phyloP scores from a whole-genome alignment of 2,797 vertebrate species.

The Crax fasciolata region DNA sequence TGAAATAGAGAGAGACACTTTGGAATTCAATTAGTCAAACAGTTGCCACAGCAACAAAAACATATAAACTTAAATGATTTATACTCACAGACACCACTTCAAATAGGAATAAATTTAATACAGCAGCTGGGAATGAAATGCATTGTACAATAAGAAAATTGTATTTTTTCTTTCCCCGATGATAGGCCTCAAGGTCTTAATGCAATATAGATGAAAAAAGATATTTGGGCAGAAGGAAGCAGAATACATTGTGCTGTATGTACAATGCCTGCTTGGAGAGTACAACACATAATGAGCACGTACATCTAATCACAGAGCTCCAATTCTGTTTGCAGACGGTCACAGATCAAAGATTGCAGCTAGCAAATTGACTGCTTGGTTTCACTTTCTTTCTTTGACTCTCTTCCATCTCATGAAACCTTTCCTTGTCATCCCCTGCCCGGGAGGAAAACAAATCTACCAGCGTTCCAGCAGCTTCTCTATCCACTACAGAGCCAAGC shows the following conservation, averaged over 20 bases:
- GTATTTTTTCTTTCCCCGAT: slow-evolving; percentile 69
- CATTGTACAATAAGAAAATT: slow-evolving; percentile 80
- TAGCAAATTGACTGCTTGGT: slow-evolving; percentile 52
- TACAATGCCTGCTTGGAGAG: slow-evolving; percentile 51
- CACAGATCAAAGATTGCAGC: slow-evolving; percentile 57
- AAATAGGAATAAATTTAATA: slow-evolving; percentile 85
- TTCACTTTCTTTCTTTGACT: slow-evolving; percentile 51
- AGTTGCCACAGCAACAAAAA: slow-evolving; percentile 84
- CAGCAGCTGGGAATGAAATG: slow-evolving; percentile 81
- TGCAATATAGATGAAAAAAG: slow-evolving; percentile 73
- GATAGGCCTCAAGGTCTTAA: slow-evolving; percentile 71
- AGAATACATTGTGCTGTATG: slow-evolving; percentile 28
- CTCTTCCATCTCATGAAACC: background rate
- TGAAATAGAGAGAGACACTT: slow-evolving; percentile 80
- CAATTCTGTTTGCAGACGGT: slow-evolving; percentile 35
- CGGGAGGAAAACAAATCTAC: background rate
- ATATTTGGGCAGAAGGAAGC: slow-evolving; percentile 51
- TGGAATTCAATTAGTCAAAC: slow-evolving; percentile 85
- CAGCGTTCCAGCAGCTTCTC: background rate
- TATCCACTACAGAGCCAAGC: background rate
- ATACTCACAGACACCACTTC: slow-evolving; percentile 80
- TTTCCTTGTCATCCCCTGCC: background rate
- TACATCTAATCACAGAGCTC: slow-evolving; percentile 63
- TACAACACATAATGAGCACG: slow-evolving; percentile 45
- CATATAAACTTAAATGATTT: slow-evolving; percentile 84